Conservation (phyloP, 2,113 vertebrate genomes). For the Physeter macrocephalus region DNA sequence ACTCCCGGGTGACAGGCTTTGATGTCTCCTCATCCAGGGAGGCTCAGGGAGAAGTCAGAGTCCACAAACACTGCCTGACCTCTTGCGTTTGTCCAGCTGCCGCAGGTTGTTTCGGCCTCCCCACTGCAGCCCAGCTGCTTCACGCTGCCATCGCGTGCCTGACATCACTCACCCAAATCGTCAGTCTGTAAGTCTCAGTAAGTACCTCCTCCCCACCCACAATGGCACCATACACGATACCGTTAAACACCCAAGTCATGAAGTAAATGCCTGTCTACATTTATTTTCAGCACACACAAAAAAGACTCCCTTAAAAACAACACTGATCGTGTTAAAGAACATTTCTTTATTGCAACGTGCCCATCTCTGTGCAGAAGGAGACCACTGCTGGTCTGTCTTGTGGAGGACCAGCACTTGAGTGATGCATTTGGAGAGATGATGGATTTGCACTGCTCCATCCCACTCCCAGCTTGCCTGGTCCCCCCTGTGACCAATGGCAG, state of each 20-base stretch:
- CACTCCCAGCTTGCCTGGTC: conserved; percentile 34
- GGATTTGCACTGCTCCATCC: conserved; percentile 43
- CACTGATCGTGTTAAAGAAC: not conserved
- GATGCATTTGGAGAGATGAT: conserved; percentile 54
- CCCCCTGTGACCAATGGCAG: conserved; percentile 69
- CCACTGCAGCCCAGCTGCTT: conserved; percentile 35
- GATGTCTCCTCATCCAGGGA: not conserved
- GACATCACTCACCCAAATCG: not conserved
- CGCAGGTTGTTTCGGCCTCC: not conserved
- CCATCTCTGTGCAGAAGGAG: not conserved
- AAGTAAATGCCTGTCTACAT: not conserved
- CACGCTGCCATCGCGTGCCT: not conserved
- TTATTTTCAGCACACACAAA: not conserved
- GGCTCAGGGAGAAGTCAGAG: not conserved
- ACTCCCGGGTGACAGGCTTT: not conserved
- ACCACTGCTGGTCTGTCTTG: not conserved
- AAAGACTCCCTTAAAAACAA: not conserved
- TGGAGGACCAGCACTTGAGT: not conserved
- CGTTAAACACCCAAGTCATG: not conserved
- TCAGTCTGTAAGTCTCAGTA: not conserved
- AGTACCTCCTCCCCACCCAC: not conserved
- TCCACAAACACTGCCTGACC: conserved; percentile 41
- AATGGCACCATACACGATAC: rapidly evolving
- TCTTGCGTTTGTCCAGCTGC: conserved; percentile 68
- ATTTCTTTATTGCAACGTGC: not conserved